Evolutionary conservation across 2,797 vertebrate species (phyloP).

Genomic region (Brachymystax lenok): DNA sequence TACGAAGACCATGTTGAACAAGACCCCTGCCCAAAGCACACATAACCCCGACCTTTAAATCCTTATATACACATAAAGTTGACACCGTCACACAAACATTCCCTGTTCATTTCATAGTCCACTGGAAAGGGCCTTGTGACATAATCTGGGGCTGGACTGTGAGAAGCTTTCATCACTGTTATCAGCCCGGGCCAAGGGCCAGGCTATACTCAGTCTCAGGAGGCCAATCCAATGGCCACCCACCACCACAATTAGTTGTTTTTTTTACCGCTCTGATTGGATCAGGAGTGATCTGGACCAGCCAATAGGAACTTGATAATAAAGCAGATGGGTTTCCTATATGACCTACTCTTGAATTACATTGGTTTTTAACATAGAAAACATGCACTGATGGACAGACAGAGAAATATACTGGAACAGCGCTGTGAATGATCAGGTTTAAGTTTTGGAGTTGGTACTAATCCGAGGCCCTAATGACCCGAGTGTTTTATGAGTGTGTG

Average conservation of each 20-base stretch:
- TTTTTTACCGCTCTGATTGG: not conserved
- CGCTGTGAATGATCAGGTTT: constrained; percentile 36
- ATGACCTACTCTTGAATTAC: constrained; percentile 25
- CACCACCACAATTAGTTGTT: constrained; percentile 17
- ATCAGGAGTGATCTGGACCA: constrained; percentile 4
- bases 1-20: not conserved
- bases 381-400: constrained; percentile 39
- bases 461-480: constrained; percentile 23
- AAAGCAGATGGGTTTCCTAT: not conserved
- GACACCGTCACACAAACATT: not conserved
- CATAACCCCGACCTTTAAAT: constrained; percentile 10
- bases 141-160: constrained; percentile 2
- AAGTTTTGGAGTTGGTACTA: constrained; percentile 46
- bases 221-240: not conserved
- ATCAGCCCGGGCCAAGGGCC: not conserved
- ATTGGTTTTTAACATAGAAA: constrained; percentile 9
- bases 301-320: not conserved
- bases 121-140: constrained; percentile 2
- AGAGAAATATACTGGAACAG: constrained; percentile 40
- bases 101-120: constrained; percentile 8
- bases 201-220: not conserved
- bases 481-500: constrained; percentile 10
- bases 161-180: not conserved
- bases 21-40: constrained; percentile 1
- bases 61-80: constrained; percentile 8